Base-by-base conservation (phyloP, 2,888 invertebrate species). In the Parelbella ahira region DNA sequence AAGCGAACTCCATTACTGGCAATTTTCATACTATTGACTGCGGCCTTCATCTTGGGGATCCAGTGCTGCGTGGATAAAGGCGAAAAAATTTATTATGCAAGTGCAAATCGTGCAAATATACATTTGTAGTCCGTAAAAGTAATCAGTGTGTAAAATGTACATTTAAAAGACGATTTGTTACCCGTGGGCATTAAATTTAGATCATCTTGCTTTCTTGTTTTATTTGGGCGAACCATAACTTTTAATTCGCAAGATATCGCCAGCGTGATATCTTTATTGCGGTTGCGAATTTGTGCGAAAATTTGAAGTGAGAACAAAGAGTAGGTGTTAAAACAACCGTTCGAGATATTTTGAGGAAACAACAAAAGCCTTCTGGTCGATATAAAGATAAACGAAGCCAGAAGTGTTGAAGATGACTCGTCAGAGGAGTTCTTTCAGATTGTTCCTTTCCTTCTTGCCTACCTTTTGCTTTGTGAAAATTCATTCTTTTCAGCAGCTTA, bases 401-500 rank as follows among this genome's bases (percentile, higher is more conserved):
- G 63, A 63, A 63, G 66, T 58, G 62, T 64, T 66, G 48, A n/a
- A 34, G 56, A 42, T 67, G 72, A 60, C 68, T 64, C 66, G 60
- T 55, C 33, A 18, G 18, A 49, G 56, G 44, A 51, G 53, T 56
- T 64, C 74, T 69, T 80, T 77, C 64, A 78, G 76, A 78, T 77
- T 69, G 58, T 63, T 63, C 58, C 53, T 70, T 69, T 64, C 61
- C 60, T 66, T n/a, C n/a, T n/a, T n/a, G n/a, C n/a, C n/a, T n/a
- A n/a, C n/a, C n/a, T n/a, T n/a, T n/a, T 56, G 61, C 48, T 66
- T 74, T 71, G 63, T 61, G 56, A 56, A 61, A 71, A 68, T 70
- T 63, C 61, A 56, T 75, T 76, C 69, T 76, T 82, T 77, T 69
- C 62, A 55, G 53, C 54, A 48, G 53, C 53, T 56, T 68, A 73